Evolutionary conservation across 1,140 invertebrate genomes (phyloP).

Genomic region (Bombus superbus): DNA sequence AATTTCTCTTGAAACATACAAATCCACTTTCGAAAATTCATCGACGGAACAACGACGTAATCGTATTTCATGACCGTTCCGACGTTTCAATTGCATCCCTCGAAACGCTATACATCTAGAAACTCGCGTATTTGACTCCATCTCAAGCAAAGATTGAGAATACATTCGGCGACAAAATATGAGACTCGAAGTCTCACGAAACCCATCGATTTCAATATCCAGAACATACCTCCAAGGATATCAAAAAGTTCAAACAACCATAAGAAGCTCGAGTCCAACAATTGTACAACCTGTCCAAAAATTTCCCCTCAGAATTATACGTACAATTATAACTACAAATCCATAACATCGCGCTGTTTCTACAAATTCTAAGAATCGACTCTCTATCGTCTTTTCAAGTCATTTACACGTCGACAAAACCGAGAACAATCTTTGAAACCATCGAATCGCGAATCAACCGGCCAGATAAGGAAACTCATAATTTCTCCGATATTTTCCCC

Average conservation of each 20-base stretch:
- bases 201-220: no score
- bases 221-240: no score
- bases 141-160: neutral
- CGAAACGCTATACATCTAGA: neutral
- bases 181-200: neutral
- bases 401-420: neutral
- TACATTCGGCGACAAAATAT: neutral
- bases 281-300: neutral
- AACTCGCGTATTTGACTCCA: neutral
- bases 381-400: neutral
- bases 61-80: neutral
- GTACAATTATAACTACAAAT: neutral
- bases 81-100: no score
- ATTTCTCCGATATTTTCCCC: neutral
- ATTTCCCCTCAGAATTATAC: neutral
- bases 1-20: constrained; percentile 1
- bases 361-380: no score
- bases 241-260: neutral
- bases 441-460: neutral
- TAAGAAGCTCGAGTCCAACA: neutral
- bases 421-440: no score
- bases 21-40: constrained; percentile 13
- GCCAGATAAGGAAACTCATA: neutral
- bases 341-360: neutral
- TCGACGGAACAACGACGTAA: neutral